phyloP scores from a whole-genome alignment of 2,797 vertebrate genomes.

The Diglossa cyanea region DNA sequence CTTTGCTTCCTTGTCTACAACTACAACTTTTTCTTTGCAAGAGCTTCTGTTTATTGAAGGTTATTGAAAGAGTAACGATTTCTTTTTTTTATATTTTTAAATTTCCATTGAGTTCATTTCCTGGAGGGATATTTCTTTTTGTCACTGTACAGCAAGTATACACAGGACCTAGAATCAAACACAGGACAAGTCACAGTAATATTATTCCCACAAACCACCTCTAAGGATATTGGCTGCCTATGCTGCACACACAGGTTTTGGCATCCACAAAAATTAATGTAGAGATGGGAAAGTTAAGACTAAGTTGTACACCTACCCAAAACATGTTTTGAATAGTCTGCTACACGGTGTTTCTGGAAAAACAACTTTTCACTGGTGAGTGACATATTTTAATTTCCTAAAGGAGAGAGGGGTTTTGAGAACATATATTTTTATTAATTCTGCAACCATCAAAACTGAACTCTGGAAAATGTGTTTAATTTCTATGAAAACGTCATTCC shows the following conservation, averaged over 20 bases:
- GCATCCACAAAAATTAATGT: background rate
- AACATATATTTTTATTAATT: background rate
- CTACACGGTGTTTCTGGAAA: background rate
- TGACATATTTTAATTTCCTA: background rate
- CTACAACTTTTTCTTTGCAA: background rate
- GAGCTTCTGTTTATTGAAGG: background rate
- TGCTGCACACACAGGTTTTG: background rate
- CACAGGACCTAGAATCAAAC: background rate
- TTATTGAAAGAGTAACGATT: background rate
- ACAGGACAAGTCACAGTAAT: background rate
- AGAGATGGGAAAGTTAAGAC: background rate
- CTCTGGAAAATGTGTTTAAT: background rate
- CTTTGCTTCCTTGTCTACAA: background rate
- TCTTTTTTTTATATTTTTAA: background rate
- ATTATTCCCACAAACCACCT: background rate
- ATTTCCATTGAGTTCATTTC: background rate
- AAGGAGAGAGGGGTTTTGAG: background rate
- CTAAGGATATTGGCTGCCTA: background rate
- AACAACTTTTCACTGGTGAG: background rate
- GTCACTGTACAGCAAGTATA: background rate
- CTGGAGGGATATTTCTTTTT: background rate
- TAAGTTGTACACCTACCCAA: background rate
- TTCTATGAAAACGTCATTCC: background rate
- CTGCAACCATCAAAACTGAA: background rate
- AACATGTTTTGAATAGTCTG: background rate